phyloP scores from a whole-genome alignment of 2,113 vertebrate genomes.

The Thunnus maccoyii region DNA sequence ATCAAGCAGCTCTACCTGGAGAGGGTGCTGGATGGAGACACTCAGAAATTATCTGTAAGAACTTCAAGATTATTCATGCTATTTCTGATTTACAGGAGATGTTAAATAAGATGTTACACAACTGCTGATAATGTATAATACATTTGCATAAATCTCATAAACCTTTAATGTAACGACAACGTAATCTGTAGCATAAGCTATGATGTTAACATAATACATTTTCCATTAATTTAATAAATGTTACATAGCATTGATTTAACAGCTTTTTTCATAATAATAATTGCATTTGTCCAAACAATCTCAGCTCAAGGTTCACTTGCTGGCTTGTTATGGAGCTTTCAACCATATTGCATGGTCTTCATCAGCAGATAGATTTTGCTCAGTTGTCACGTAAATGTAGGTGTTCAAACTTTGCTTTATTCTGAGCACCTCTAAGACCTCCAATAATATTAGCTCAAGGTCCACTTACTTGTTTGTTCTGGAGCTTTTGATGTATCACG shows the following conservation, averaged over 20 bases:
- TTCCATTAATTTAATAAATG: background rate
- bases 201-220: background rate
- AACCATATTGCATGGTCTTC: no score
- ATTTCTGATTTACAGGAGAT: background rate
- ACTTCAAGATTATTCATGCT: background rate
- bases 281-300: background rate
- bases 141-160: background rate
- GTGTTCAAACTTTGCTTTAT: no score
- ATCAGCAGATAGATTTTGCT: no score
- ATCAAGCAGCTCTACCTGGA: conserved; percentile 99
- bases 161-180: background rate
- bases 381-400: no score
- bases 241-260: background rate
- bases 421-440: no score
- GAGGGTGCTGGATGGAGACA: conserved; percentile 95
- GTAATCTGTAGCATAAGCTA: conserved; percentile 3
- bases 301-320: background rate
- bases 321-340: background rate
- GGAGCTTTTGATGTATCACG: no score
- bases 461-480: no score
- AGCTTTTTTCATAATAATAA: background rate
- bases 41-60: conserved; percentile 95
- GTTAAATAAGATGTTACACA: no score
- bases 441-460: no score
- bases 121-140: background rate